These are phyloP conservation scores for Callyntrura guangdongensis DNA, from an alignment of 2,888 invertebrate genomes.

Conservation along the genomic window DNA sequence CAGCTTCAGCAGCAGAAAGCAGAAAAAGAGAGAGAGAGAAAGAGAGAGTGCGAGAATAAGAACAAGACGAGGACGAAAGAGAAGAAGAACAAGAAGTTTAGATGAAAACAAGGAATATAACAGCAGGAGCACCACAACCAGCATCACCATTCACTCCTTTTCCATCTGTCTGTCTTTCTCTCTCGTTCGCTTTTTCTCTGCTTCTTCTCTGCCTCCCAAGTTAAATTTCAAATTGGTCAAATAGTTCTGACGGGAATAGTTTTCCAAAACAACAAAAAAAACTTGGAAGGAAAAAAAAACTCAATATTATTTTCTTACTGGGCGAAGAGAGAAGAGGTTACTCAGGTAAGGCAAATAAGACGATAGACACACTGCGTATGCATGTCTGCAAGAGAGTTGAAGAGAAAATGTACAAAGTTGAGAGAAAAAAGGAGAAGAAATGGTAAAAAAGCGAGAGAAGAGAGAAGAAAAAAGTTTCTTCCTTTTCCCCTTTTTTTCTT, in stretches of 20 bases:
- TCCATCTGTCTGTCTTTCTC: background rate
- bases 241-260: constrained; percentile 77
- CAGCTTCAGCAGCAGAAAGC: no score
- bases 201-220: background rate
- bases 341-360: background rate
- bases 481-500: no score
- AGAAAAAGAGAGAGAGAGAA: background rate
- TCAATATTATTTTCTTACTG: constrained; percentile 42
- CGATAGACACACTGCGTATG: background rate
- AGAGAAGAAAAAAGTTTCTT: background rate
- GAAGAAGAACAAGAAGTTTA: no score
- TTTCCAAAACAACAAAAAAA: constrained; percentile 48
- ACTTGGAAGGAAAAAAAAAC: constrained; percentile 9
- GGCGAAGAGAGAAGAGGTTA: no score
- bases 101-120: background rate
- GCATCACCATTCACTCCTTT: background rate
- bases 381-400: background rate
- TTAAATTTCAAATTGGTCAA: constrained; percentile 74
- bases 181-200: background rate
- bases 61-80: background rate
- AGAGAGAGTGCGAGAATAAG: background rate
- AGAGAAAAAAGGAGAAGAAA: background rate
- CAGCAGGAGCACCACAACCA: background rate
- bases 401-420: background rate
- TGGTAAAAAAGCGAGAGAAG: background rate